Conservation (phyloP, 2,888 invertebrate species). For the Morpho helenor region DNA sequence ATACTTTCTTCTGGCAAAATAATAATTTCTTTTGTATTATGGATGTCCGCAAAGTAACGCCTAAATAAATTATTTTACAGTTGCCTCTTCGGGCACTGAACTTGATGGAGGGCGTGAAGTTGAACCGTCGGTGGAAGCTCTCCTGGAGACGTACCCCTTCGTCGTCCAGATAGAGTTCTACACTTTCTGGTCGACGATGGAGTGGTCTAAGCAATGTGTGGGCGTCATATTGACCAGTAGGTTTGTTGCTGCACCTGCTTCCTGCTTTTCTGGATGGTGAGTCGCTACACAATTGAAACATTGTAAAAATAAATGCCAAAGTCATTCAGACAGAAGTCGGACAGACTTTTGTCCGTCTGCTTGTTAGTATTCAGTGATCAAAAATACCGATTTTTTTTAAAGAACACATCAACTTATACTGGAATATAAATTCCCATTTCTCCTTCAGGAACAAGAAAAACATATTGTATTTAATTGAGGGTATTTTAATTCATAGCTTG, state of each 20-base stretch:
- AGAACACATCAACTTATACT: no score
- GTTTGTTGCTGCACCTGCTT: slow-evolving; percentile 41
- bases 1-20: no score
- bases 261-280: slow-evolving; percentile 45
- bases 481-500: no score
- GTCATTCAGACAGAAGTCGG: no score
- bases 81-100: not conserved
- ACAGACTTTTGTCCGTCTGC: no score
- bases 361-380: no score
- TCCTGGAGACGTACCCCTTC: slow-evolving; percentile 31
- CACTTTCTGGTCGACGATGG: slow-evolving; percentile 10
- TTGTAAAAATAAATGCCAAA: no score
- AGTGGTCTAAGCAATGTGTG: slow-evolving; percentile 45
- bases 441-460: no score
- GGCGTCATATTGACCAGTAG: slow-evolving; percentile 39
- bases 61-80: not conserved
- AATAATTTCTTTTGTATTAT: not conserved
- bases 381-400: no score
- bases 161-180: slow-evolving; percentile 43
- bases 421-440: no score
- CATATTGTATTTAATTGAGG: no score
- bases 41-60: not conserved
- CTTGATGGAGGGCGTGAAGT: not conserved
- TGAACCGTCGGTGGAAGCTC: not conserved
- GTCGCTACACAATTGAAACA: slow-evolving; percentile 4